phyloP scores from a whole-genome alignment of 2,797 vertebrate genomes.

The Fratercula arctica region DNA sequence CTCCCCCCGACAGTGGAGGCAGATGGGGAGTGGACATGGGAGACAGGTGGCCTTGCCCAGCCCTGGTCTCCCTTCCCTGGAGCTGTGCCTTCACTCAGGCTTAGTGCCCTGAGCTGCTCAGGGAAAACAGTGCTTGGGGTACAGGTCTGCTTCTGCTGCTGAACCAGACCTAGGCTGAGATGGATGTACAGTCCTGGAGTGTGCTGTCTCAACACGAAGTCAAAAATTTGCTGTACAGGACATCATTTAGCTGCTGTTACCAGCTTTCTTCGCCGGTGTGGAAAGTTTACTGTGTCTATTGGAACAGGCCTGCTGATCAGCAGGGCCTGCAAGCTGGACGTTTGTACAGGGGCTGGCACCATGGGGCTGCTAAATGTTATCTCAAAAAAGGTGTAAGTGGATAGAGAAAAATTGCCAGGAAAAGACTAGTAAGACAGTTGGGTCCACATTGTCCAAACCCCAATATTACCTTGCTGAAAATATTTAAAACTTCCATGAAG shows the following conservation, averaged over 20 bases:
- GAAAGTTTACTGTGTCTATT: background rate
- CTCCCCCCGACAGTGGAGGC: fast-evolving
- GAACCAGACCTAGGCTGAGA: background rate
- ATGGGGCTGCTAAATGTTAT: fast-evolving
- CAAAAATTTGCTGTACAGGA: background rate
- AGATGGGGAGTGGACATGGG: background rate
- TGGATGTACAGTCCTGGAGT: background rate
- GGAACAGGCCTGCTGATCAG: background rate
- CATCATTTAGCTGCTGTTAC: background rate
- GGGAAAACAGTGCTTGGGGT: background rate
- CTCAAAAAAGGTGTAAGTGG: background rate
- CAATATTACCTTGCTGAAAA: background rate
- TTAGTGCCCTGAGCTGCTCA: background rate
- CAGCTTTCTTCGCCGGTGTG: background rate
- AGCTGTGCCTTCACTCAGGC: background rate
- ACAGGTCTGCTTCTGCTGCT: background rate
- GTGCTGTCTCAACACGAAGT: background rate
- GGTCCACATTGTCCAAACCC: background rate
- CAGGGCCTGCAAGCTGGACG: background rate
- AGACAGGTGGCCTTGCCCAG: background rate
- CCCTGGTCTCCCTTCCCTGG: background rate
- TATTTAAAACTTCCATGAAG: background rate
- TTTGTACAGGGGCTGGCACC: background rate
- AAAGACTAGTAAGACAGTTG: background rate
- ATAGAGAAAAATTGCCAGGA: background rate